A percentile compares a stretch with the other conserved stretches of the same genome.
phyloP scores from a whole-genome alignment of 92 coral and sea anemone species.

The Phymanthus crucifer region DNA sequence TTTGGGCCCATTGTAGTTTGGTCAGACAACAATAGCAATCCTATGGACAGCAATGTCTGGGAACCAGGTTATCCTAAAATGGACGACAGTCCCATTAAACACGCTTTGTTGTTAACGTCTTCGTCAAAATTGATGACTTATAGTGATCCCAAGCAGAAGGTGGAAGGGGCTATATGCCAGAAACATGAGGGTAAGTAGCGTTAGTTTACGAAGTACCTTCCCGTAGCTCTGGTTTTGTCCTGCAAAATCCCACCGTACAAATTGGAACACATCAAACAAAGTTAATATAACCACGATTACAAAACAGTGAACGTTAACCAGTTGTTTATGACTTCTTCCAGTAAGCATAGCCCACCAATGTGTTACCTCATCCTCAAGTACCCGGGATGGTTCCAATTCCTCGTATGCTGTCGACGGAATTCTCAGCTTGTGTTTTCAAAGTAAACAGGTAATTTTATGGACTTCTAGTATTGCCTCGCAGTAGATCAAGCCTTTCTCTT shows the following conservation, averaged over 20 bases:
- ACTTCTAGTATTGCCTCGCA: too few relatives aligned
- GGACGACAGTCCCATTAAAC: background rate
- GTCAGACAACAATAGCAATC: background rate
- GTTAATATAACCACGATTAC: background rate
- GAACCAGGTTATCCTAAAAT: conserved; percentile 13
- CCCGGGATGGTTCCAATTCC: background rate
- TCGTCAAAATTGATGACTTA: background rate
- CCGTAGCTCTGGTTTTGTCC: background rate
- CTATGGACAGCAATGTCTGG: conserved; percentile 5
- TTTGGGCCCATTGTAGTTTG: conserved; percentile 4
- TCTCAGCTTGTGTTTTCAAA: conserved; percentile 23
- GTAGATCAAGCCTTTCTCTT: too few relatives aligned
- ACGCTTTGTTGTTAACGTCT: background rate
- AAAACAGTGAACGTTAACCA: too few relatives aligned
- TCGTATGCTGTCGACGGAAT: conserved; percentile 44
- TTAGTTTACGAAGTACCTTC: too few relatives aligned
- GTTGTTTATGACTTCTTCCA: background rate
- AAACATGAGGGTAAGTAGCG: conserved; percentile 19
- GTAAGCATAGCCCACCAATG: conserved; percentile 9
- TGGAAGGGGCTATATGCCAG: conserved; percentile 21
- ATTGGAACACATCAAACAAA: too few relatives aligned
- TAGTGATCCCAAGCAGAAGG: background rate
- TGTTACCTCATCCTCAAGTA: conserved; percentile 10
- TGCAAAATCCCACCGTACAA: background rate
- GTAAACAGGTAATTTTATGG: conserved; percentile 18